These are phyloP conservation scores for Capitulum mitella DNA, from an alignment of 2,888 invertebrate species.

Conservation along the genomic window DNA sequence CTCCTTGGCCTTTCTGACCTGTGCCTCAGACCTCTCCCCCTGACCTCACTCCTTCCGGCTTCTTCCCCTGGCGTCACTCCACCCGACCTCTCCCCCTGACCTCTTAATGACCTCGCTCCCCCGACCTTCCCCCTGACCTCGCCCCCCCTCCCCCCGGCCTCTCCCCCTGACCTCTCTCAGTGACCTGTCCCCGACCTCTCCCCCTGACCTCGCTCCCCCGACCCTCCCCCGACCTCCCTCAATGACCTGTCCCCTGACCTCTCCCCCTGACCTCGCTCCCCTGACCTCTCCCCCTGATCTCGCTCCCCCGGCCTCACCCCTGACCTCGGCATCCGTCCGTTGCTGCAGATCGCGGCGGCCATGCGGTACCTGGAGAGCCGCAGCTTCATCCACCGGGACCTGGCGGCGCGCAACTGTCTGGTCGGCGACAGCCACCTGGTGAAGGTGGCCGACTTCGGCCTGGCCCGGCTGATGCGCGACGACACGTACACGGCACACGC, in stretches of 20 bases:
- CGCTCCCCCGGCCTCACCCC: not conserved
- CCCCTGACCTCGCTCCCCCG: no score
- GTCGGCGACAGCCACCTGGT: slow-evolving; percentile 96
- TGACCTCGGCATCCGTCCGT: no score
- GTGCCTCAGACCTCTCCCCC: no score
- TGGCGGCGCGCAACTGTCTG: slow-evolving; percentile 97
- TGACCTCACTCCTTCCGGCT: not conserved
- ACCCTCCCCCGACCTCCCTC: no score
- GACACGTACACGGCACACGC: slow-evolving; percentile 99
- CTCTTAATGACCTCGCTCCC: not conserved
- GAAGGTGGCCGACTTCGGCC: slow-evolving; percentile 97
- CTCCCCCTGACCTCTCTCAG: no score
- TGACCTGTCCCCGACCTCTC: no score
- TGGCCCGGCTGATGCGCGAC: slow-evolving; percentile 95
- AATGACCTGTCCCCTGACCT: no score
- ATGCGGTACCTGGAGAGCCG: slow-evolving; percentile 97
- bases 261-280: not conserved
- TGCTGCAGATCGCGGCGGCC: slow-evolving; percentile 97
- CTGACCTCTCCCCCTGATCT: not conserved
- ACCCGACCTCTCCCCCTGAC: not conserved
- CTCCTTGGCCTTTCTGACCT: no score
- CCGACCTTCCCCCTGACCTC: not conserved
- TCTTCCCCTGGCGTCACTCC: not conserved
- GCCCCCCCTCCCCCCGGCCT: no score
- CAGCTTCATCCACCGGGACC: slow-evolving; percentile 92